A percentile compares a stretch with the other conserved stretches of the same genome.
phyloP scores from a whole-genome alignment of 2,888 invertebrate species.

The Epistrophella euchroma region DNA sequence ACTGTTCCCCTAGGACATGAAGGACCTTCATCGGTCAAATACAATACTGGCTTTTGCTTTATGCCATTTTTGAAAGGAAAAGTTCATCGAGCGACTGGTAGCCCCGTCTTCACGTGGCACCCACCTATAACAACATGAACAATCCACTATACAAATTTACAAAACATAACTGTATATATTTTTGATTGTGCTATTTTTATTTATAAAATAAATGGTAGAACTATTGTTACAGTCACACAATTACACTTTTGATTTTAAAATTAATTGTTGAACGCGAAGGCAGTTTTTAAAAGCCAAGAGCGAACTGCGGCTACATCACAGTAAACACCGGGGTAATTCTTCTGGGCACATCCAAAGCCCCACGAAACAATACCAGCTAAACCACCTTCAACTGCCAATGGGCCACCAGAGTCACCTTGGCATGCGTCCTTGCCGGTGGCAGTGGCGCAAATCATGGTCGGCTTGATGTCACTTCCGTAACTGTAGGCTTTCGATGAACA shows the following conservation, averaged over 20 bases:
- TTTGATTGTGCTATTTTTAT: no score
- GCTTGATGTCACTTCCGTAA: constrained; percentile 13
- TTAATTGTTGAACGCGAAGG: background rate
- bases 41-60: no score
- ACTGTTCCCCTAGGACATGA: no score
- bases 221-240: no score
- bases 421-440: constrained; percentile 1
- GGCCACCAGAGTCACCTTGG: constrained; percentile 77
- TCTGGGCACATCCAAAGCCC: constrained; percentile 79
- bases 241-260: background rate
- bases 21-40: no score
- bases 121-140: no score
- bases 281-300: background rate
- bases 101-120: no score
- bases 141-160: no score
- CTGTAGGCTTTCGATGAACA: background rate
- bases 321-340: constrained; percentile 79
- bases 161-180: no score
- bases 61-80: no score
- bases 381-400: constrained; percentile 62
- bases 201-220: no score
- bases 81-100: no score
- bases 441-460: constrained; percentile 9
- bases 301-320: constrained; percentile 75
- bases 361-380: constrained; percentile 80